phyloP scores from a whole-genome alignment of 2,797 vertebrate species.

The Champsocephalus gunnari region DNA sequence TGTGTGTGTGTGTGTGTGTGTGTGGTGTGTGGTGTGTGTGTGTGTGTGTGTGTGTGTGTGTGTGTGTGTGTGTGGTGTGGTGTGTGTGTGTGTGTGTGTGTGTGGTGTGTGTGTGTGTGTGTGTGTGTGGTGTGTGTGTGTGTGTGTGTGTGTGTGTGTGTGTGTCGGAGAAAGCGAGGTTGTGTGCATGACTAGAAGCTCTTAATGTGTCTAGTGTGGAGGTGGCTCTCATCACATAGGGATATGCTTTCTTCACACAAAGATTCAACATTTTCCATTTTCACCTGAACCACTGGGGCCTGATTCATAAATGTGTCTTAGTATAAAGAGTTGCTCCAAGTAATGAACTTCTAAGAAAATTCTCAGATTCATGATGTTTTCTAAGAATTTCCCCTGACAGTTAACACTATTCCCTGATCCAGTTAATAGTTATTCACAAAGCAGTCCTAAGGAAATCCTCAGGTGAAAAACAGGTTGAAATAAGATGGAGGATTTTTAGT shows the following conservation, averaged over 20 bases:
- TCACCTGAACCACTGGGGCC: background rate
- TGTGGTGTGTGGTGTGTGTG: conserved; percentile 5
- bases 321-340: too few relatives aligned
- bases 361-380: too few relatives aligned
- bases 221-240: conserved; percentile 4
- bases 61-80: conserved; percentile 9
- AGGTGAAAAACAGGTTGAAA: too few relatives aligned
- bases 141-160: conserved; percentile 4
- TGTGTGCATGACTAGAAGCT: conserved; percentile 29
- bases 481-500: too few relatives aligned
- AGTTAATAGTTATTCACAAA: too few relatives aligned
- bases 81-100: background rate
- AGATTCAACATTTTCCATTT: background rate
- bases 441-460: too few relatives aligned
- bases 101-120: conserved; percentile 15
- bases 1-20: conserved; percentile 12
- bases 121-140: conserved; percentile 8
- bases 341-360: too few relatives aligned
- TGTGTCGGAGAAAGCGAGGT: background rate
- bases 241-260: conserved; percentile 18
- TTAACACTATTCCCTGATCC: too few relatives aligned
- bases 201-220: conserved; percentile 27
- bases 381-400: too few relatives aligned
- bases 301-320: too few relatives aligned
- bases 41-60: conserved; percentile 7